Percentiles rank a stretch among this genome's conserved stretches.
Conservation (phyloP, 2,888 invertebrate genomes). For the Exephanes ischioxanthus region DNA sequence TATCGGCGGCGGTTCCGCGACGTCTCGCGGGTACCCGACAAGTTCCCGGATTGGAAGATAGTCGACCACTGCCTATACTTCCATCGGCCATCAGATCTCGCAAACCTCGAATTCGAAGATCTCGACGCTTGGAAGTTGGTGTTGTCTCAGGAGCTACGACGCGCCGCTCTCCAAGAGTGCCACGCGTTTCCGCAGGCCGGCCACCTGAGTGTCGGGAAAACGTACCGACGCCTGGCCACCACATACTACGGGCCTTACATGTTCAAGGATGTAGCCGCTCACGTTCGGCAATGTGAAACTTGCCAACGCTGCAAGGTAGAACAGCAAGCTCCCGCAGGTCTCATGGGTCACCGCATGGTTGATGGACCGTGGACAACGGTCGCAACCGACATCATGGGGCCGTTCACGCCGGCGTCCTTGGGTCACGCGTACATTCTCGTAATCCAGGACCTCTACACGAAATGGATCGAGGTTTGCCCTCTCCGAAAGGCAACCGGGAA, state of each 20-base stretch:
- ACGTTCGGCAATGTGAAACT: neutral
- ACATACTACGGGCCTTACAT: neutral
- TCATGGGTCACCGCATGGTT: neutral
- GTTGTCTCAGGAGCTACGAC: neutral
- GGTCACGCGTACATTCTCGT: constrained; percentile 10
- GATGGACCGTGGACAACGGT: neutral
- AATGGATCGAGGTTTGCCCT: constrained; percentile 65
- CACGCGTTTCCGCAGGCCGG: neutral
- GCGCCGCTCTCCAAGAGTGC: neutral
- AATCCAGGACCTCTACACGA: constrained; percentile 52
- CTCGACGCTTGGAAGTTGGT: neutral
- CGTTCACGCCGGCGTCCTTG: neutral
- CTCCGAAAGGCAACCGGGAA: constrained; percentile 64
- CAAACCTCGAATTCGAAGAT: neutral
- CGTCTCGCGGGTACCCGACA: neutral
- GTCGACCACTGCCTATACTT: neutral
- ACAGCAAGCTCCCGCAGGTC: neutral
- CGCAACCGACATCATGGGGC: neutral
- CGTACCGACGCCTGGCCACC: neutral
- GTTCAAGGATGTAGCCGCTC: neutral
- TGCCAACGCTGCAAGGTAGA: neutral
- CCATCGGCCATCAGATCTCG: neutral
- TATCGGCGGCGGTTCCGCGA: neutral
- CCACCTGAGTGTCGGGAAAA: neutral
- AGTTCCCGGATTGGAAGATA: constrained; percentile 24